Base-by-base conservation (phyloP, 2,113 vertebrate genomes). In the Zosterops borbonicus region DNA sequence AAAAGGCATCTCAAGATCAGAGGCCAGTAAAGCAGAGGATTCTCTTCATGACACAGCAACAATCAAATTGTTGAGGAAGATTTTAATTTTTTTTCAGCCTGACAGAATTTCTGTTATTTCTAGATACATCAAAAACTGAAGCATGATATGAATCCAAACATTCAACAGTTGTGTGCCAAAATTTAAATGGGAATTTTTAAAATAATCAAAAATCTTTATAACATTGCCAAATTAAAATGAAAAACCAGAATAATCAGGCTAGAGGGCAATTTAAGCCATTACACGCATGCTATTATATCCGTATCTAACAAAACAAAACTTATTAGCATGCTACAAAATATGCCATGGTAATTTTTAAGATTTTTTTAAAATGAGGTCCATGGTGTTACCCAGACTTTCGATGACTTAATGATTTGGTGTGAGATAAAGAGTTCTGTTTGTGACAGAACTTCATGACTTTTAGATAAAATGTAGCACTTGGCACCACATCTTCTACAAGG, bases 1-100 rank as follows among this genome's bases (percentile, higher is more conserved):
- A 89, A 78, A 87, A 93, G 56, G 67, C 74, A 91, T 71, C 84
- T 78, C 41, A 89, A 84, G 93, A 62, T 94, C 83, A 90, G 83
- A 68, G 68, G 63, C 68, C 90, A 96, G 64, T 20, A 77, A 13
- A 90, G 46, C 3, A 49, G 44, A 92, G 39, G 39, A 94, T 56
- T 86, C 39, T 35, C 28, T 50, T 37, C 11, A 14, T 37, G 44
- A 80, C 39, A 80, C 16, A 85, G 21, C 1, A 22, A 80, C 25
- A 89, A 31, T 23, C 29, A n/a, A 68, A 87, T 15, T 14, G 28
- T 12, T 60, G 17, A 39, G 9, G 14, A 9, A 23, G 7, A 46
- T 35, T 70, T 53, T 14, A 41, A 5, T 0, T 0, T 25, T 3
- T 44, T 81, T 92, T 35, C 47, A 94, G 31, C 4, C 35, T 59